A percentile compares a stretch with the other conserved stretches of the same genome.
Evolutionary conservation across 1,140 invertebrate genomes (phyloP).

Genomic region (Limonius californicus): DNA sequence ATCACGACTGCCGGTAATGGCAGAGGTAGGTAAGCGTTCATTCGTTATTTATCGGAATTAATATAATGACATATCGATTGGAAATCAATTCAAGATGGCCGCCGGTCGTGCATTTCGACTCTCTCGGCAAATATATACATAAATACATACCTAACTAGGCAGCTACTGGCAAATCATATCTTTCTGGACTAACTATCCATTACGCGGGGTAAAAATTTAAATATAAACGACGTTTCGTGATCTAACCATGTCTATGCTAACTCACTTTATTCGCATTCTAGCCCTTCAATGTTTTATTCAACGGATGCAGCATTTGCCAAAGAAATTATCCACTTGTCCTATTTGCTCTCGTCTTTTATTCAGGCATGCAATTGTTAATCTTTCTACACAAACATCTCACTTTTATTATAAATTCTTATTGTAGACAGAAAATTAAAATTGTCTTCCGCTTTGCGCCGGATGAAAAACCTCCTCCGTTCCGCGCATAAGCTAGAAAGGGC

Average conservation of each 20-base stretch:
- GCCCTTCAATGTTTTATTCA: conserved; percentile 33
- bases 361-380: conserved; percentile 37
- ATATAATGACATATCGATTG: conserved; percentile 40
- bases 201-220: conserved; percentile 35
- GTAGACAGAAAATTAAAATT: conserved; percentile 35
- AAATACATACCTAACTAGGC: conserved; percentile 31
- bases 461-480: neutral
- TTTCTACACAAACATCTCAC: conserved; percentile 34
- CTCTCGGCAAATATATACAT: conserved; percentile 35
- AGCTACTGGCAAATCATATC: conserved; percentile 37
- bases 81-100: conserved; percentile 41
- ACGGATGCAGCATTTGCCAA: conserved; percentile 36
- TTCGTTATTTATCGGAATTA: conserved; percentile 38
- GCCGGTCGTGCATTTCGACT: conserved; percentile 30
- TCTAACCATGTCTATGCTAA: conserved; percentile 23
- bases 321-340: conserved; percentile 39
- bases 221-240: conserved; percentile 37
- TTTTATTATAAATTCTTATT: conserved; percentile 39
- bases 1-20: conserved; percentile 34
- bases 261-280: conserved; percentile 13
- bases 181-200: conserved; percentile 26
- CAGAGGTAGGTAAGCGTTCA: conserved; percentile 29
- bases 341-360: conserved; percentile 36
- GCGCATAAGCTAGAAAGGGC: neutral
- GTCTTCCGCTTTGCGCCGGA: conserved; percentile 26